These are phyloP conservation scores for Onthophagus sagittarius DNA, from an alignment of 2,888 invertebrate species.

Conservation along the genomic window DNA sequence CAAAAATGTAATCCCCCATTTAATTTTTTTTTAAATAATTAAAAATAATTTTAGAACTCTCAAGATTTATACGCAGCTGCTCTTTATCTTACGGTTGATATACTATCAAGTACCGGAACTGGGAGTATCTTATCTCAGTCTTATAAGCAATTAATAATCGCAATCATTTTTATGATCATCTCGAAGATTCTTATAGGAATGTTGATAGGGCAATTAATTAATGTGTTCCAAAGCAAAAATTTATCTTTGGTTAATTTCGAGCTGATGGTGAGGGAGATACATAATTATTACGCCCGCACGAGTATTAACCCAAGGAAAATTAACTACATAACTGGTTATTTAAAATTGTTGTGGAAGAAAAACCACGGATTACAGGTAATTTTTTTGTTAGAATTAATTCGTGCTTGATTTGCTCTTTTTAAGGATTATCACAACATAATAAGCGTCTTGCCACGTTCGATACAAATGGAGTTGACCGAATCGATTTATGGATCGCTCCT, in stretches of 20 bases:
- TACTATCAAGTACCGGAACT: slow-evolving; percentile 53
- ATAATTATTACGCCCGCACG: slow-evolving; percentile 52
- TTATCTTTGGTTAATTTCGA: slow-evolving; percentile 52
- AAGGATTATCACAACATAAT: slow-evolving; percentile 24
- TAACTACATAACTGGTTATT: slow-evolving; percentile 55
- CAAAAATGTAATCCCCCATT: neutral
- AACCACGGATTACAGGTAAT: slow-evolving; percentile 53
- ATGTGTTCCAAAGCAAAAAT: slow-evolving; percentile 16
- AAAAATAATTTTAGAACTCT: slow-evolving; percentile 4
- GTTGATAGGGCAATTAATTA: slow-evolving; percentile 25
- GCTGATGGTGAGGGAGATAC: slow-evolving; percentile 51
- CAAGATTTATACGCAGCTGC: slow-evolving; percentile 49
- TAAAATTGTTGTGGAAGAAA: slow-evolving; percentile 53
- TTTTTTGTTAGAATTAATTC: neutral
- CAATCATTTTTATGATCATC: slow-evolving; percentile 50
- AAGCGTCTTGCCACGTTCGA: slow-evolving; percentile 49
- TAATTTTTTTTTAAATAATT: neutral
- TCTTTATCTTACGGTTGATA: slow-evolving; percentile 53
- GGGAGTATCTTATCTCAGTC: slow-evolving; percentile 53
- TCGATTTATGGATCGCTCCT: slow-evolving; percentile 53
- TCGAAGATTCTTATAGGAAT: slow-evolving; percentile 49
- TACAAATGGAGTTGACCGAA: slow-evolving; percentile 52
- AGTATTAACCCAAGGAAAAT: slow-evolving; percentile 53
- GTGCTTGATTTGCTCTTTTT: neutral
- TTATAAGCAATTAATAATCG: slow-evolving; percentile 51